Evolutionary conservation across 2,113 vertebrate genomes (phyloP).

Genomic region (Atractosteus spatula): DNA sequence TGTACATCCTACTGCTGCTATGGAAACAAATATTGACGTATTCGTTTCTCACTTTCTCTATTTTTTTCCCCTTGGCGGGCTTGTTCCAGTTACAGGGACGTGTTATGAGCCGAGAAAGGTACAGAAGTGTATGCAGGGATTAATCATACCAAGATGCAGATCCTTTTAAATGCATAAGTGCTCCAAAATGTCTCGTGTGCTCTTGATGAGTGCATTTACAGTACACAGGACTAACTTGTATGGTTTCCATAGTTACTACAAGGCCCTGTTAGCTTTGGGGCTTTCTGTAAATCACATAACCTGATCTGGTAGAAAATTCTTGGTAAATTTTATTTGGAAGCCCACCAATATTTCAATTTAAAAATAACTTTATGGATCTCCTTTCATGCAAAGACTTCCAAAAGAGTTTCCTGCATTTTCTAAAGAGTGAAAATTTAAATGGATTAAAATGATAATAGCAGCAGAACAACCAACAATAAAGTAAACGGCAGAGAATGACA

Average conservation of each 20-base stretch:
- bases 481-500: too few species aligned
- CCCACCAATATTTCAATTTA: too few species aligned
- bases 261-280: not conserved
- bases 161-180: conserved; percentile 1
- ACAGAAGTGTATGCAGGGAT: not conserved
- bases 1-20: not conserved
- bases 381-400: too few species aligned
- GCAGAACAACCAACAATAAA: too few species aligned
- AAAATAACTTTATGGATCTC: too few species aligned
- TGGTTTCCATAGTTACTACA: conserved; percentile 6
- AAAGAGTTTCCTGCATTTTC: too few species aligned
- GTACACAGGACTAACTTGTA: not conserved
- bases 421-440: too few species aligned
- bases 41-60: not conserved
- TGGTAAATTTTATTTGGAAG: too few species aligned
- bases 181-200: not conserved
- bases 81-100: not conserved
- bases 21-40: conserved; percentile 11
- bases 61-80: not conserved
- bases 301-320: too few species aligned
- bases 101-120: not conserved
- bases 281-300: not conserved
- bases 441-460: too few species aligned
- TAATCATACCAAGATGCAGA: conserved; percentile 3
- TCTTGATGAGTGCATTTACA: not conserved